Evolutionary conservation across 1,140 invertebrate species (phyloP), one percentile per base, ranked within the genome.

Genomic region (Bicyclus anynana): DNA sequence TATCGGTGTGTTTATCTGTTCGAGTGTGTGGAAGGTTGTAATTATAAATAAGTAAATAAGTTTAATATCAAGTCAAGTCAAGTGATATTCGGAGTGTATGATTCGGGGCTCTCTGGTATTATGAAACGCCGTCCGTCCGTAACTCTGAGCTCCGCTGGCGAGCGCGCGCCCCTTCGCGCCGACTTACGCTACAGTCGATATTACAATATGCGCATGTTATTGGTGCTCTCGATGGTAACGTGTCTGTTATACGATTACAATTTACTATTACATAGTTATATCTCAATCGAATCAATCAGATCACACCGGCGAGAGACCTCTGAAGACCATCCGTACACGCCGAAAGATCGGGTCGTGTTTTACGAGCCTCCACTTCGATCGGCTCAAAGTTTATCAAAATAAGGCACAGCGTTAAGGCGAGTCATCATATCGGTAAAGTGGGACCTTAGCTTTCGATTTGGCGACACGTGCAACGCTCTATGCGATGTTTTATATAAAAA

Each of bases 311-410:
- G 13, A 14, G 37, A 40, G 37, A 40, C 13, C n/a, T n/a, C n/a
- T n/a, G n/a, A n/a, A n/a, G 0, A 40, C 13, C 7, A 40, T 40
- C 12, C 37, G 37, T 40, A 40, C 37, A 17, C 37, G 6, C 14
- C 37, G 37, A 17, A 12, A 14, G 37, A 14, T 17, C 13, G 13
- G 13, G 37, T 40, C 0, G 37, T 40, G 37, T 40, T 40, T 40
- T 40, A 40, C 37, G 37, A 40, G 37, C 13, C 37, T 40, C 37
- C 13, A 40, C 37, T 40, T 40, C 37, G 37, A 17, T 16, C 37
- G 9, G 13, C 3, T 5, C 17, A 40, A 17, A 40, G 0, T 14
- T 9, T 5, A 33, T 33, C 2, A 12, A 3, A 5, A 17, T 17
- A 6, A 0, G 37, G 13, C 14, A 5, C 37, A 17, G 37, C 17